Conservation (phyloP, 2,888 invertebrate species). For the Aquatica leii region DNA sequence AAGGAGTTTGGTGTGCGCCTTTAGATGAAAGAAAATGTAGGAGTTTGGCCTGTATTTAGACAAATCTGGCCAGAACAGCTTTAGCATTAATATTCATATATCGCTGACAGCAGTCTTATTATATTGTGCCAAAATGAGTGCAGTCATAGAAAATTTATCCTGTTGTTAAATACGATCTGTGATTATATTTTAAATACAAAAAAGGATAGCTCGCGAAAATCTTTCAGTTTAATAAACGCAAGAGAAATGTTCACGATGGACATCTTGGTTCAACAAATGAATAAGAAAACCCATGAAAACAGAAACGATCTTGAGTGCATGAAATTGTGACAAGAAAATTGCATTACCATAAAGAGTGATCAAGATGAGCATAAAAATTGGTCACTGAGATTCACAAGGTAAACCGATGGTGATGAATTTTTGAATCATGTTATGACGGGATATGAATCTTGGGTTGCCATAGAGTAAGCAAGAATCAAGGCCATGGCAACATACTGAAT, state of each 20-base stretch:
- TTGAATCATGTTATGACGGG: too few species aligned
- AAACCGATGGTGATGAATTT: too few species aligned
- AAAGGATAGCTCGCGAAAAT: neutral
- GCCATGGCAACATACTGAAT: too few species aligned
- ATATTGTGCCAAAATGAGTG: conserved; percentile 6
- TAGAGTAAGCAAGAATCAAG: too few species aligned
- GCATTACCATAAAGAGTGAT: neutral
- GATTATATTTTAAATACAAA: neutral
- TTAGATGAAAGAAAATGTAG: too few species aligned
- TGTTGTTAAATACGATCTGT: conserved; percentile 3
- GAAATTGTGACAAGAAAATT: neutral
- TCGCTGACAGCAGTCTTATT: neutral
- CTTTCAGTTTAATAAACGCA: neutral
- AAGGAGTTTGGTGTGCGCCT: too few species aligned
- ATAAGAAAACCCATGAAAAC: neutral
- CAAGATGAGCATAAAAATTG: too few species aligned
- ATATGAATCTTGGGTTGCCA: too few species aligned
- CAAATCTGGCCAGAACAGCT: too few species aligned
- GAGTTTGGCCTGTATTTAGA: too few species aligned
- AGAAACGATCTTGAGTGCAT: conserved; percentile 1
- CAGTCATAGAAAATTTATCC: conserved; percentile 1
- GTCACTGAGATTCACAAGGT: too few species aligned
- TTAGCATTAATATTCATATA: neutral
- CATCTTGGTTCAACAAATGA: too few species aligned
- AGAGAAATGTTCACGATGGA: conserved; percentile 7